phyloP scores from a whole-genome alignment of 2,113 vertebrate species.

The Lota lota region DNA sequence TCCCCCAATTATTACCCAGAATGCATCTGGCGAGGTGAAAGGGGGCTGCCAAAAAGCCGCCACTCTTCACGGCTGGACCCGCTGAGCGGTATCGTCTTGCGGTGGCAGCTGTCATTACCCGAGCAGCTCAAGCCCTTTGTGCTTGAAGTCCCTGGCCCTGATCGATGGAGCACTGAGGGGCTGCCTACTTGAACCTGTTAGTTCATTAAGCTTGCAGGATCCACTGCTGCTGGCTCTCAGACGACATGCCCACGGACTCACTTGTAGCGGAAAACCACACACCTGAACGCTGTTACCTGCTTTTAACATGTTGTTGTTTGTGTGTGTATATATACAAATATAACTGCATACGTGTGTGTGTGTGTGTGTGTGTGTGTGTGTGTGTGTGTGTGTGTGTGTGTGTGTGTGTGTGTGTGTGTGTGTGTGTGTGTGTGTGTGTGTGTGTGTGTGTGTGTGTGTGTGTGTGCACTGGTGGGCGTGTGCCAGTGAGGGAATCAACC shows the following conservation, averaged over 20 bases:
- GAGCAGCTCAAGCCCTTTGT: constrained; percentile 36
- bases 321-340: no score
- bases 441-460: no score
- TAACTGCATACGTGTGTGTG: no score
- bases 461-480: no score
- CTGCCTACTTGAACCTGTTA: constrained; percentile 65
- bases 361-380: no score
- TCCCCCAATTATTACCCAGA: background rate
- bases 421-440: no score
- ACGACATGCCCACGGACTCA: constrained; percentile 49
- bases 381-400: no score
- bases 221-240: constrained; percentile 41
- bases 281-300: no score
- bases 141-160: constrained; percentile 51
- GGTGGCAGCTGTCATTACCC: constrained; percentile 44
- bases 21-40: background rate
- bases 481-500: no score
- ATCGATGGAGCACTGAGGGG: constrained; percentile 61
- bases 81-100: constrained; percentile 39
- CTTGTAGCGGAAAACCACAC: no score
- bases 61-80: constrained; percentile 14
- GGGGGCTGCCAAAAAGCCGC: background rate
- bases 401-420: no score
- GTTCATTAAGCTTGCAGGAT: constrained; percentile 63
- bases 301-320: no score